Evolutionary conservation across 2,797 vertebrate species (phyloP).

Genomic region (Parambassis ranga): DNA sequence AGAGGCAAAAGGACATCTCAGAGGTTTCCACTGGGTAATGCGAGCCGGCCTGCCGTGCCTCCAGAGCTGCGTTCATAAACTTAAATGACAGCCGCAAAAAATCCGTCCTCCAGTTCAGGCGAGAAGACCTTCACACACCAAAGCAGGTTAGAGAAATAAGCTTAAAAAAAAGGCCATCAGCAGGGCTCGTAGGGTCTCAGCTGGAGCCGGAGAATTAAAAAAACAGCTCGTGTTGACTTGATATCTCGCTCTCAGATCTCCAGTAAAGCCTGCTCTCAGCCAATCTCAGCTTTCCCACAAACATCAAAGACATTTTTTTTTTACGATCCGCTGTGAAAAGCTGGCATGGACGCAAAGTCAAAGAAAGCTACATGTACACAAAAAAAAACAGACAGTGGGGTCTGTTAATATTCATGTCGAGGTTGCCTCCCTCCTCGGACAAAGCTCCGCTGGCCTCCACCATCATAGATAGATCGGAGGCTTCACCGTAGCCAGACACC

Average conservation of each 20-base stretch:
- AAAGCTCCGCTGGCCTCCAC: not conserved
- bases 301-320: conserved; percentile 68
- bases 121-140: not conserved
- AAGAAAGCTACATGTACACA: not conserved
- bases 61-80: conserved; percentile 3
- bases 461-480: conserved; percentile 7
- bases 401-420: conserved; percentile 9
- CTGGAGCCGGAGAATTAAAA: conserved; percentile 18
- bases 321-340: conserved; percentile 54
- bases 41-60: conserved; percentile 36
- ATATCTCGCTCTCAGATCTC: conserved; percentile 75
- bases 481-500: conserved; percentile 51
- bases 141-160: not conserved
- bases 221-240: conserved; percentile 42
- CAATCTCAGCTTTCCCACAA: conserved; percentile 74
- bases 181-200: conserved; percentile 35
- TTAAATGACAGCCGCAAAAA: not conserved
- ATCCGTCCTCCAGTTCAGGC: not conserved
- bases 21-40: conserved; percentile 47
- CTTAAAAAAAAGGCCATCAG: conserved; percentile 23
- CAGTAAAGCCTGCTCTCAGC: conserved; percentile 71
- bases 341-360: conserved; percentile 41
- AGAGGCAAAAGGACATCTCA: conserved; percentile 24
- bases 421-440: not conserved
- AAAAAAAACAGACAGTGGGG: not conserved